Evolutionary conservation across 2,888 invertebrate species (phyloP).

Genomic region (Hoplodrina ambigua): DNA sequence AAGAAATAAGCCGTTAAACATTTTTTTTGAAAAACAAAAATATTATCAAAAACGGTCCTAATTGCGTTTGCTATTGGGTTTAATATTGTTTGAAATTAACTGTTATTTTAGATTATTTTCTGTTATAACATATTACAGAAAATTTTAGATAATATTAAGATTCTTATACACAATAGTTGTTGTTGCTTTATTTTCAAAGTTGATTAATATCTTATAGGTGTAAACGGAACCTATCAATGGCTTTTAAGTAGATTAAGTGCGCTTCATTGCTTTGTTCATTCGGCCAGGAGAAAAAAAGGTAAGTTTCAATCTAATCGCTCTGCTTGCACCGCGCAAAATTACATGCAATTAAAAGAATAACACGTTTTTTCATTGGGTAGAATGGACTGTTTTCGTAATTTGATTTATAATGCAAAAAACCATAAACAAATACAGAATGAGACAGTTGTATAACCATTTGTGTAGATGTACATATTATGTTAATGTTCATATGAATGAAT

Average conservation of each 20-base stretch:
- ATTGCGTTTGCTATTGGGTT: no score
- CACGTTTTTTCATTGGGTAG: not conserved
- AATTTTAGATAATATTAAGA: no score
- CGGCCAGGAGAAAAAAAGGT: constrained; percentile 36
- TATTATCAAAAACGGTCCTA: not conserved
- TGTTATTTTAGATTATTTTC: no score
- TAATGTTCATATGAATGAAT: constrained; percentile 77
- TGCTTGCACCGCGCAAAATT: constrained; percentile 13
- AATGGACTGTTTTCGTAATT: not conserved
- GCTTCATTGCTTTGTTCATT: constrained; percentile 45
- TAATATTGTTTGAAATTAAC: no score
- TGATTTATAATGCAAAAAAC: constrained; percentile 1
- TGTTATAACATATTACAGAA: not conserved
- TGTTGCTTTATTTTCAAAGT: not conserved
- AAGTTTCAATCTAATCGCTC: constrained; percentile 15
- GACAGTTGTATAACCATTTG: constrained; percentile 42
- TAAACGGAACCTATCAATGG: constrained; percentile 1
- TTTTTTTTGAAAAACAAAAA: not conserved
- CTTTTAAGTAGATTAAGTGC: constrained; percentile 54
- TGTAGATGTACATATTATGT: constrained; percentile 65
- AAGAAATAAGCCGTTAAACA: constrained; percentile 5
- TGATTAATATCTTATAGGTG: not conserved
- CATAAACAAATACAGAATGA: constrained; percentile 14
- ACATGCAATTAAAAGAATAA: not conserved
- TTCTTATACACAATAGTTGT: not conserved